These are phyloP conservation scores for Megamerina dolium DNA, from an alignment of 2,888 invertebrate genomes.

Conservation along the genomic window DNA sequence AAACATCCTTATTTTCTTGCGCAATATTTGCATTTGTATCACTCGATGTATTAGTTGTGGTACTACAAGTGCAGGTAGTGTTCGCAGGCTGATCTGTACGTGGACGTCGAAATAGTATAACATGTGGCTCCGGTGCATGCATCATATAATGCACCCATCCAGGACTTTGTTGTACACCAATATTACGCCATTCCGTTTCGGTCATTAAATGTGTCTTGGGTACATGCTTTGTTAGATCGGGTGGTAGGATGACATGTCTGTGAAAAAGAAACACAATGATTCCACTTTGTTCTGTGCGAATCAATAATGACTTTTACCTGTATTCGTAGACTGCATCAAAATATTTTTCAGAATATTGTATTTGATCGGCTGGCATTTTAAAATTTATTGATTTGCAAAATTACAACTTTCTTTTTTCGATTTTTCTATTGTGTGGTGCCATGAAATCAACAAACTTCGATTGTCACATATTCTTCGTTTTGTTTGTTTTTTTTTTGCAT, in stretches of 20 bases:
- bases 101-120: constrained; percentile 70
- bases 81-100: constrained; percentile 23
- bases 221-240: constrained; percentile 75
- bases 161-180: constrained; percentile 91
- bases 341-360: constrained; percentile 91
- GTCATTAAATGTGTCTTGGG: constrained; percentile 89
- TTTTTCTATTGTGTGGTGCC: too few relatives aligned
- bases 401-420: too few relatives aligned
- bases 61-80: background rate
- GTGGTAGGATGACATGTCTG: constrained; percentile 86
- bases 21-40: background rate
- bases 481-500: too few relatives aligned
- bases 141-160: constrained; percentile 67
- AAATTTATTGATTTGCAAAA: background rate
- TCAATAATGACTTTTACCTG: too few relatives aligned
- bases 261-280: too few relatives aligned
- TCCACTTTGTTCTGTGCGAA: too few relatives aligned
- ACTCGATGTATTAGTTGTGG: constrained; percentile 1
- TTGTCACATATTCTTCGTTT: too few relatives aligned
- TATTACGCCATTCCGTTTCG: constrained; percentile 89
- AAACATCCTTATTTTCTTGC: too few relatives aligned
- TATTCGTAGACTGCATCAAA: constrained; percentile 82
- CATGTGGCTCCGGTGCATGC: constrained; percentile 86
- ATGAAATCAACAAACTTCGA: too few relatives aligned
- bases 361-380: constrained; percentile 69